Evolutionary conservation across 2,888 invertebrate genomes (phyloP), one percentile per base, ranked within the genome.

Genomic region (Drosophila rubida): DNA sequence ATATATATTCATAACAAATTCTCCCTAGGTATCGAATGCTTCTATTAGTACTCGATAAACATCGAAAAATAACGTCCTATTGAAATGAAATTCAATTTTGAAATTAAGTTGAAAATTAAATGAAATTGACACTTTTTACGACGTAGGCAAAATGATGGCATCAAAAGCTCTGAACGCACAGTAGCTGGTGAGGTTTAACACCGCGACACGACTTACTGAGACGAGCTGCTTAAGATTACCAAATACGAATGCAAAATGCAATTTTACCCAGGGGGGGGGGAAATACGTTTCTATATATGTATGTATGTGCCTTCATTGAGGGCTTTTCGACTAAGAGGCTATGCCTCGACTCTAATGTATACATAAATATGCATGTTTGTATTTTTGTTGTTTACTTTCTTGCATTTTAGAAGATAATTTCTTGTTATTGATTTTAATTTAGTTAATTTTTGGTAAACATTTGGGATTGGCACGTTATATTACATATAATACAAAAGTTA

Each of bases 401-500:
- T 23, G 19, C 35, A 51, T 48, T 53, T 49, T 46, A 45, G 4
- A 62, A 7, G 23, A 39, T 32, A 2, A 11, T 48, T 46, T 22
- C 35, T 9, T 37, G n/a, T 30, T 19, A 4, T 48, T n/a, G 19
- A 48, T 32, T 35, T 41, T 11, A 35, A 55, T 59, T 74, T 69
- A 11, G 61, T 19, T 42, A 23, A 13, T 37, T 60, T 63, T 70
- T 63, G 19, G 61, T 80, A 54, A 73, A 69, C 66, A 66, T 78
- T 57, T 66, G 68, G 79, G 64, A 84, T 81, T 81, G 80, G 87
- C 80, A 81, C 80, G 78, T 85, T 81, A 81, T 87, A 71, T 87
- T 80, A 80, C 84, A 87, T 81, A 87, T 80, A 75, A 87, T 87
- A 87, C 80, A 86, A 80, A 69, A 80, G 76, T 50, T 59, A 54